Percentiles rank a stretch among this genome's conserved stretches.
Conservation (phyloP, 2,113 vertebrate genomes). For the Casuarius casuarius region DNA sequence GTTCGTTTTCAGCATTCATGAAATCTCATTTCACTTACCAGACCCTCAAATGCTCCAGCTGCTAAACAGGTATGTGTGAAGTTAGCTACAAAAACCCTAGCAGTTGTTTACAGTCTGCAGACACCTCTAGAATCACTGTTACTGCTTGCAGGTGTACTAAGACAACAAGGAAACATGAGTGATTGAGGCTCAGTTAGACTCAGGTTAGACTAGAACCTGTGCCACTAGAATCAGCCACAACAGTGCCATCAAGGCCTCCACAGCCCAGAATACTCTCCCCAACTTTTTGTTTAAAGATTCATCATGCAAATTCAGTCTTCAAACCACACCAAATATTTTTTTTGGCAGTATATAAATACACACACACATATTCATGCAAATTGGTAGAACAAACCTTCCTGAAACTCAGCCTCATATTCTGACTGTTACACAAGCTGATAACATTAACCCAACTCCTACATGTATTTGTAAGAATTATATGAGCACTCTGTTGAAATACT, state of each 20-base stretch:
- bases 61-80: background rate
- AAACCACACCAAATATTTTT: background rate
- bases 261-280: background rate
- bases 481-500: background rate
- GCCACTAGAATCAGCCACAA: background rate
- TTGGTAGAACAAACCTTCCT: background rate
- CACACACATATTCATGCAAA: background rate
- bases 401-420: background rate
- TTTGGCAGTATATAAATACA: background rate
- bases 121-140: background rate
- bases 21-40: background rate
- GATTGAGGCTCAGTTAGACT: background rate
- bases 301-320: background rate
- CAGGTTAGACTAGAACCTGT: background rate
- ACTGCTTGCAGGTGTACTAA: background rate
- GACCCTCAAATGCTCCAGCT: background rate
- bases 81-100: slow-evolving; percentile 12
- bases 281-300: background rate
- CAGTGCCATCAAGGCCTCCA: accelerated
- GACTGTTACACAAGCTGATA: background rate
- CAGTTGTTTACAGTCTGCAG: slow-evolving; percentile 7
- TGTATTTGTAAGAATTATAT: background rate
- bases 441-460: background rate
- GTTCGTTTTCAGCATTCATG: background rate
- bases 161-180: slow-evolving; percentile 21